Conservation (phyloP, 2,797 vertebrate genomes). For the Orientallactaga sibirica region DNA sequence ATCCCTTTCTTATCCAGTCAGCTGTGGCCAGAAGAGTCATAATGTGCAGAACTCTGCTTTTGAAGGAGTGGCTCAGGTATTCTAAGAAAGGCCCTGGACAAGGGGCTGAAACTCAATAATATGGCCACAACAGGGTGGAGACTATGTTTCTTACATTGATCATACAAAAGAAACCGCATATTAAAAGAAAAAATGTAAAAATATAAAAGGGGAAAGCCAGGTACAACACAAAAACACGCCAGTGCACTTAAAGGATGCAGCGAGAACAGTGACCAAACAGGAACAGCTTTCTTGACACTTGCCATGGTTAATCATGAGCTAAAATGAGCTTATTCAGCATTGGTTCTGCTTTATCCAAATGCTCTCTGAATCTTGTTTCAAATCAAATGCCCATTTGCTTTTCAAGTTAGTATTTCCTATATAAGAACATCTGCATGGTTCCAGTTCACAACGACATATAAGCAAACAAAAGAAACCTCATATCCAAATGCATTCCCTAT, state of each 20-base stretch:
- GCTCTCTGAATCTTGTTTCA: background rate
- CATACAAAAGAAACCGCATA: background rate
- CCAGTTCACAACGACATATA: background rate
- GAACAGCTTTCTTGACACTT: background rate
- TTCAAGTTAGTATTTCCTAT: background rate
- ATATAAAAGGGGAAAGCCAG: background rate
- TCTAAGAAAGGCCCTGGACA: background rate
- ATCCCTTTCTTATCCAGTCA: background rate
- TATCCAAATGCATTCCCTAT: background rate
- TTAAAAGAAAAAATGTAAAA: background rate
- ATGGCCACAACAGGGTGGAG: background rate
- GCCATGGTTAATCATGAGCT: background rate
- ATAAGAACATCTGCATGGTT: background rate
- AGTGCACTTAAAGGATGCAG: background rate
- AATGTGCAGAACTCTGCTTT: no score
- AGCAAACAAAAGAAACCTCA: background rate
- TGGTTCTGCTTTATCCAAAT: background rate
- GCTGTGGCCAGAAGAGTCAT: background rate
- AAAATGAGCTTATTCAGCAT: background rate
- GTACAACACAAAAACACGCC: background rate
- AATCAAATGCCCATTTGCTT: background rate
- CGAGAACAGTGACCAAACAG: background rate
- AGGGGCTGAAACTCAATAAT: background rate
- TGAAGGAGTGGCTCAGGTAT: background rate
- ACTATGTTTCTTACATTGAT: background rate